Percentiles rank a stretch among this genome's conserved stretches.
Evolutionary conservation across 2,888 invertebrate genomes (phyloP).

Genomic region (Pseudeuparius sepicola): DNA sequence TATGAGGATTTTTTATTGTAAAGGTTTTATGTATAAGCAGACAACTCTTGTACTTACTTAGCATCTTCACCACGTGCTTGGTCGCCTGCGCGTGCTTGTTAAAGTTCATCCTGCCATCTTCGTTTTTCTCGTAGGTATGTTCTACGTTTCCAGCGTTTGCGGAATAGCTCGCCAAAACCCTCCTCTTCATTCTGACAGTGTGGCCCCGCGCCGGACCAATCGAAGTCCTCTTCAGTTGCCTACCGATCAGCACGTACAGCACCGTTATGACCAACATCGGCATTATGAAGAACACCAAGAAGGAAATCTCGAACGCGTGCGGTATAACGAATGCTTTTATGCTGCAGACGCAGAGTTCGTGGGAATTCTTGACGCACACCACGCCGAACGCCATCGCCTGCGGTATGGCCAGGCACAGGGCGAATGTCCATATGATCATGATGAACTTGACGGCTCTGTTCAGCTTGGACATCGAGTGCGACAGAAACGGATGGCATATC

Average conservation of each 20-base stretch:
- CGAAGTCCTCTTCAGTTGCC: conserved; percentile 57
- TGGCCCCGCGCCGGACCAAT: conserved; percentile 40
- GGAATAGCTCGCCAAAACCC: conserved; percentile 25
- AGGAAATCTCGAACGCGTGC: conserved; percentile 70
- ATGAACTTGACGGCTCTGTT: conserved; percentile 76
- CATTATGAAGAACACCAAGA: conserved; percentile 71
- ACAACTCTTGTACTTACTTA: conserved; percentile 62
- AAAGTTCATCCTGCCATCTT: conserved; percentile 38
- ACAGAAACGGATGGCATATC: conserved; percentile 55
- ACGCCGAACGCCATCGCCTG: conserved; percentile 60
- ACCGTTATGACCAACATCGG: conserved; percentile 81
- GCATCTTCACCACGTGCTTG: conserved; percentile 57
- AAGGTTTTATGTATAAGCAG: no score
- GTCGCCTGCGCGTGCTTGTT: conserved; percentile 37
- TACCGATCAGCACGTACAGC: conserved; percentile 66
- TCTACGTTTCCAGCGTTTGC: conserved; percentile 24
- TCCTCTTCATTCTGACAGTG: conserved; percentile 35
- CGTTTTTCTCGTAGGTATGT: conserved; percentile 25
- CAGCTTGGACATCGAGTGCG: conserved; percentile 79
- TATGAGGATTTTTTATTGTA: no score
- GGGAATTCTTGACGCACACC: conserved; percentile 18
- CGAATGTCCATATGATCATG: conserved; percentile 69
- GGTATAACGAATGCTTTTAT: conserved; percentile 37
- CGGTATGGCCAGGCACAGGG: conserved; percentile 63
- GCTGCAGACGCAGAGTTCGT: conserved; percentile 24